Base-by-base conservation (phyloP, 2,797 vertebrate genomes). In the Cottoperca gobio region DNA sequence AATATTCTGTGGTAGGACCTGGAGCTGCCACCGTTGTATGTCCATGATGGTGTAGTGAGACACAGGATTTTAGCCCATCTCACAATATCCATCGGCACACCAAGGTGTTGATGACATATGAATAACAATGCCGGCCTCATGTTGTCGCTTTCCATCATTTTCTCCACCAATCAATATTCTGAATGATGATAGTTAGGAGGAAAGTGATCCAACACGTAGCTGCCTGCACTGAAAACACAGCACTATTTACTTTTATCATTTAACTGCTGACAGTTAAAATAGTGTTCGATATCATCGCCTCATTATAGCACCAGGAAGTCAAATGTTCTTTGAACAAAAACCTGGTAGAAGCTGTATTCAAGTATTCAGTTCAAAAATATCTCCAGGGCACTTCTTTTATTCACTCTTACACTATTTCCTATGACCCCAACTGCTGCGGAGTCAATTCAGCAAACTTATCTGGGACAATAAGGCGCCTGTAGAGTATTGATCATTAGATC, bases 1-100 rank as follows among this genome's bases (percentile, higher is more conserved):
- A 76, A 84, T 91, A 89, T 95, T 75, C 83, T 81, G 84, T 76
- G 85, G 46, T 57, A 55, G 82, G 58, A 76, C 54, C 76, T 50
- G 64, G 40, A 67, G 73, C 70, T 59, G 26, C 48, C 40, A 45
- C 69, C 21, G 76, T 71, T 82, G 90, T 72, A 78, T 73, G 66
- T 57, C n/a, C 37, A 40, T 68, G 63, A 79, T 71, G 53, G 40
- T 61, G 43, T 42, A 85, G 55, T 76, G 57, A 78, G 54, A 79
- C 21, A 40, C 31, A 9, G 49, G 55, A 65, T 82, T 86, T 69
- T 33, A 52, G 42, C 31, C 43, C 74, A 40, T 82, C 63, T 55
- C 33, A 69, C 62, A 67, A 50, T 59, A 82, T 76, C 57, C 70
- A 58, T 48, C 6, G 46, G 45, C 65, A 72, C 63, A 71, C 54